These are phyloP conservation scores for Scomber colias DNA, from an alignment of 2,113 vertebrate species.

Conservation along the genomic window DNA sequence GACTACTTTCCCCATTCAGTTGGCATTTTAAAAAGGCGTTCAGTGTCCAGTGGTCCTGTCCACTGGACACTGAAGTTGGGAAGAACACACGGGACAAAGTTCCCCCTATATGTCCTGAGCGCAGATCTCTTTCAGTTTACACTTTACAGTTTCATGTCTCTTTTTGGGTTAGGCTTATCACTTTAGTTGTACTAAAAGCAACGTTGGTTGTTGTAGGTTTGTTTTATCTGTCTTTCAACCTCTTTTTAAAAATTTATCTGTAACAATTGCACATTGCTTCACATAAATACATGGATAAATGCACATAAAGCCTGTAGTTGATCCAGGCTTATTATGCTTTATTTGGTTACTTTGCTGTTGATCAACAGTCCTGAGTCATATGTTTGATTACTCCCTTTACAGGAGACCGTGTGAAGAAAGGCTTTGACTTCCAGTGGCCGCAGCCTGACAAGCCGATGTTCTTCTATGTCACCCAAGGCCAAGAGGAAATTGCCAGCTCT, in stretches of 20 bases:
- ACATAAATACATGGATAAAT: too few species aligned
- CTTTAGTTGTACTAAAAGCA: background rate
- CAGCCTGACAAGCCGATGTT: conserved; percentile 98
- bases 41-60: background rate
- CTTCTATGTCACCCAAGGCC: conserved; percentile 96
- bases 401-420: conserved; percentile 95
- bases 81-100: background rate
- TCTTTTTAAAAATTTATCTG: too few species aligned
- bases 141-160: background rate
- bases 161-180: background rate
- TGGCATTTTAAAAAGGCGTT: background rate
- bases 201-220: background rate
- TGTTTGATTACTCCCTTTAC: background rate
- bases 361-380: background rate
- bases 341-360: background rate
- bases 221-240: background rate
- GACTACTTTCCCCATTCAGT: background rate
- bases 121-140: background rate
- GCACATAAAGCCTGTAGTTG: background rate
- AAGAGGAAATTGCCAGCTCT: conserved; percentile 97
- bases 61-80: background rate
- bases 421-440: conserved; percentile 97
- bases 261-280: too few species aligned
- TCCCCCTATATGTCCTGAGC: background rate
- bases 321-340: background rate